These are phyloP conservation scores for Leptopilina clavipes DNA, from an alignment of 1,140 invertebrate species.

Conservation along the genomic window DNA sequence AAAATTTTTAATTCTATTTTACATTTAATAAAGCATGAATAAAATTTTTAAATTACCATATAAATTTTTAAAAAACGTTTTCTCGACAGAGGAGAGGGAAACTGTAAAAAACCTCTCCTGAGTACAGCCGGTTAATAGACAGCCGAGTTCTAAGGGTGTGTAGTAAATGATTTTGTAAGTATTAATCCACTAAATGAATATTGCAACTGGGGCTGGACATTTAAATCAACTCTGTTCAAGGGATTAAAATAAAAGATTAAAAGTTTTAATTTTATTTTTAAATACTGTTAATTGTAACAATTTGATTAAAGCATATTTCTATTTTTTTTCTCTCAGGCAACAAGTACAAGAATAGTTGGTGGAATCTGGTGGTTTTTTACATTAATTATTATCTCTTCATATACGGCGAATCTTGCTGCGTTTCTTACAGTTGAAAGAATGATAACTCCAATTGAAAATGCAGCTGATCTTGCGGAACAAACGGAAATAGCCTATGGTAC, in stretches of 20 bases:
- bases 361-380: conserved; percentile 99
- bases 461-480: conserved; percentile 95
- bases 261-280: neutral
- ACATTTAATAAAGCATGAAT: neutral
- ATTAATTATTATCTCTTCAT: conserved; percentile 97
- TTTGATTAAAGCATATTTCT: neutral
- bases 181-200: too few relatives aligned
- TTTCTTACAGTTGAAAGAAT: conserved; percentile 98
- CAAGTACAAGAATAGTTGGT: conserved; percentile 93
- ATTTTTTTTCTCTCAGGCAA: conserved; percentile 80
- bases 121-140: too few relatives aligned
- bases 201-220: too few relatives aligned
- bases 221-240: neutral
- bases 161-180: too few relatives aligned
- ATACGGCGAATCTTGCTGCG: conserved; percentile 97
- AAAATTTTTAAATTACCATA: too few relatives aligned
- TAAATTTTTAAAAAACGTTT: too few relatives aligned
- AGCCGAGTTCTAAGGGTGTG: too few relatives aligned
- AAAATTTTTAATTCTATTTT: neutral
- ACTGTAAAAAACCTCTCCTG: too few relatives aligned
- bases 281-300: too few relatives aligned
- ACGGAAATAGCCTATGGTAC: conserved; percentile 96
- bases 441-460: conserved; percentile 97
- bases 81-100: too few relatives aligned
- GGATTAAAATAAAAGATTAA: neutral